Percentiles rank a stretch among this genome's conserved stretches.
These are phyloP conservation scores for Trinorchestia longiramus DNA, from an alignment of 1,140 invertebrate genomes.

Conservation along the genomic window DNA sequence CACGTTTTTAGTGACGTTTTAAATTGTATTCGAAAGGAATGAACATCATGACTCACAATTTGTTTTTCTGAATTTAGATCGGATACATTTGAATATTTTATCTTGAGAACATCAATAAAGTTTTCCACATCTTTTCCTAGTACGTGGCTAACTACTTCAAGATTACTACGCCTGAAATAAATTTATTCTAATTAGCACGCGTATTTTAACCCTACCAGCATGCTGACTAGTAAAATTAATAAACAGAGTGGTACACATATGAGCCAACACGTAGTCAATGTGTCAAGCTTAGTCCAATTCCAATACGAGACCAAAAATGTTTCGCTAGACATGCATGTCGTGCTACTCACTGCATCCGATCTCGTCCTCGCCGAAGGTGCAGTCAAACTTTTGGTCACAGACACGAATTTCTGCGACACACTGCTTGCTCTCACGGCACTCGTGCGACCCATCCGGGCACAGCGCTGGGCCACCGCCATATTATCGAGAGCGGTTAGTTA, in stretches of 20 bases:
- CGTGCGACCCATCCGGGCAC: slow-evolving; percentile 8
- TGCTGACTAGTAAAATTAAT: no score
- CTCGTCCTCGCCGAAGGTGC: slow-evolving; percentile 54
- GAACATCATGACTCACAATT: neutral
- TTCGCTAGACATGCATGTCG: neutral
- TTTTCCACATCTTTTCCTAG: no score
- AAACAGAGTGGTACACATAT: no score
- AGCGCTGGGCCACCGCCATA: neutral
- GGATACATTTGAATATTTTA: no score
- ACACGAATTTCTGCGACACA: neutral
- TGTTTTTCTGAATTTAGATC: neutral
- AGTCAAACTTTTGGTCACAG: slow-evolving; percentile 40
- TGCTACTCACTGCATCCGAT: slow-evolving; percentile 41
- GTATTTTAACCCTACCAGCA: no score
- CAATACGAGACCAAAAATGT: neutral
- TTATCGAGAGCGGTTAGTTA: neutral
- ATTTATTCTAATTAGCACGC: no score
- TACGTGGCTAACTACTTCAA: no score
- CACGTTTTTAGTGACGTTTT: neutral
- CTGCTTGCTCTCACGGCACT: slow-evolving; percentile 45
- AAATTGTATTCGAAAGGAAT: neutral
- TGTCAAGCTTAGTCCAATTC: neutral
- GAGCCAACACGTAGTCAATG: no score
- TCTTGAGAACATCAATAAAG: no score
- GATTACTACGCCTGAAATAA: no score